These are phyloP conservation scores for Narcine bancroftii DNA, from an alignment of 2,113 vertebrate genomes.

Conservation along the genomic window DNA sequence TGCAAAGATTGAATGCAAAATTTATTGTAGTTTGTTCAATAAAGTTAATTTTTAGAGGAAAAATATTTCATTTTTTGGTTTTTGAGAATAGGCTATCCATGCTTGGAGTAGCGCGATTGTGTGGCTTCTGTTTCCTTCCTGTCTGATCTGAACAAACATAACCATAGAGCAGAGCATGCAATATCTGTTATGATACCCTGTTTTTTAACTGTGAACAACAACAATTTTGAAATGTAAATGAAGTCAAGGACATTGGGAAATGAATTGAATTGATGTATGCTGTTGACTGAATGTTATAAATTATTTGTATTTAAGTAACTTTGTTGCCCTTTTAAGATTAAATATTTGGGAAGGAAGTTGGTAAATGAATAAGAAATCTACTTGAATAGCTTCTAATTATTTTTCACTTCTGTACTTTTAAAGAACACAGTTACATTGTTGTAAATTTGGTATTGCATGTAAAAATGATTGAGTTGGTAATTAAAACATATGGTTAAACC, in stretches of 20 bases:
- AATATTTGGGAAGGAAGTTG: neutral
- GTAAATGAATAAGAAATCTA: neutral
- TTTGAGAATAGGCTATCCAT: constrained; percentile 8
- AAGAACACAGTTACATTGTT: neutral
- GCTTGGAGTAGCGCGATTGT: neutral
- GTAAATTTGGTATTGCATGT: neutral
- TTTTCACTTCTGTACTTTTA: too few relatives aligned
- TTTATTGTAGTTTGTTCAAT: neutral
- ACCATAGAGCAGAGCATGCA: neutral
- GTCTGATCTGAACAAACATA: constrained; percentile 32
- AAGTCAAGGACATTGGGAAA: neutral
- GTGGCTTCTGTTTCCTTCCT: constrained; percentile 23
- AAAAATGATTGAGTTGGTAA: neutral
- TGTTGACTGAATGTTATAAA: neutral
- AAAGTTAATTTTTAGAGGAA: neutral
- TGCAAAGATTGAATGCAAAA: neutral
- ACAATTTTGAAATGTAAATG: neutral
- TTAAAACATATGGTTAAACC: neutral
- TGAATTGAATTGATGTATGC: neutral
- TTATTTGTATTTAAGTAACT: neutral
- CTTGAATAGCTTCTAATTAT: neutral
- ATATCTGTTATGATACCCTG: neutral
- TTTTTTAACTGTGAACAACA: constrained; percentile 21
- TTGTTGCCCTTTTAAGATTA: neutral
- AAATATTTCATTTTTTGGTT: neutral